Evolutionary conservation across 2,888 invertebrate species (phyloP).

Genomic region (Zele albiditarsus): DNA sequence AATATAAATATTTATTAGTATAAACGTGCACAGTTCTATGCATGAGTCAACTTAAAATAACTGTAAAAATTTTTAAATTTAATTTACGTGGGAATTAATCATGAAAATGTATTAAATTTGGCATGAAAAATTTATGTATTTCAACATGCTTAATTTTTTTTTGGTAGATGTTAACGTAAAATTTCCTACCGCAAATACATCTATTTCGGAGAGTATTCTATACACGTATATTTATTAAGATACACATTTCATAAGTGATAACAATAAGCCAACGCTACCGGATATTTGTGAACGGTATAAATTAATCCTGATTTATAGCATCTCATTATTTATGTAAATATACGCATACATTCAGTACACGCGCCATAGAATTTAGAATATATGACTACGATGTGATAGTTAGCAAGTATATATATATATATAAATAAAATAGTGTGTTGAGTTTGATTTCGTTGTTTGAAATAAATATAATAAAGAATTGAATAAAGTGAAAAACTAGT

Average conservation of each 20-base stretch:
- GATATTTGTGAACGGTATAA: conserved; percentile 25
- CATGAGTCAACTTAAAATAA: too few relatives aligned
- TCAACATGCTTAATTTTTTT: too few relatives aligned
- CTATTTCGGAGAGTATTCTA: background rate
- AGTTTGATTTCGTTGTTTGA: background rate
- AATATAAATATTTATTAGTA: too few relatives aligned
- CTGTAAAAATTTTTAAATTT: too few relatives aligned
- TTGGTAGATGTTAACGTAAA: too few relatives aligned
- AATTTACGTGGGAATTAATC: too few relatives aligned
- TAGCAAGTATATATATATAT: too few relatives aligned
- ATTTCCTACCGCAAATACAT: background rate
- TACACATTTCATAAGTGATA: conserved; percentile 1
- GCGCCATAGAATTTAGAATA: background rate
- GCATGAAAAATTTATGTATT: too few relatives aligned
- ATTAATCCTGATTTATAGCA: conserved; percentile 25
- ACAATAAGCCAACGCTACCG: background rate
- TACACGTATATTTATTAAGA: background rate
- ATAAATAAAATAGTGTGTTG: background rate
- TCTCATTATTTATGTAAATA: conserved; percentile 31
- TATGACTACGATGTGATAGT: background rate
- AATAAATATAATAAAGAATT: background rate
- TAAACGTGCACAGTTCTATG: too few relatives aligned
- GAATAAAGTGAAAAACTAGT: background rate
- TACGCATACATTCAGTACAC: background rate
- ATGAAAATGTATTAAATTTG: too few relatives aligned